A percentile compares a stretch with the other conserved stretches of the same genome.
Conservation (phyloP, 2,797 vertebrate species). For the Tadarida brasiliensis region DNA sequence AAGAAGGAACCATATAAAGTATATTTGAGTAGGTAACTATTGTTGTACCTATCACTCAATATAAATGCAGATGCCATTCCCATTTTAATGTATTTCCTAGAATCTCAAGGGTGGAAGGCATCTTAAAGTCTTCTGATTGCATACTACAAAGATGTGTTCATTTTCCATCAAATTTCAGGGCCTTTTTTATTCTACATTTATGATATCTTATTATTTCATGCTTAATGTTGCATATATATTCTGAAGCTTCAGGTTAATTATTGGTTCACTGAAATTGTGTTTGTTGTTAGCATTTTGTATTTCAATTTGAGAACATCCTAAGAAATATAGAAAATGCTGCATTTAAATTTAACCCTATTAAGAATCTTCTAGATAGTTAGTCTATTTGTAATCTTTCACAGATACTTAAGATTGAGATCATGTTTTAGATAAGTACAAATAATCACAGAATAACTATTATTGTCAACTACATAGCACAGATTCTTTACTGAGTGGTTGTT, state of each 20-base stretch:
- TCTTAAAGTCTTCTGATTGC: constrained; percentile 41
- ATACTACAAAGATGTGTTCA: not conserved
- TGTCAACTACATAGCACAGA: not conserved
- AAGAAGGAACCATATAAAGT: constrained; percentile 48
- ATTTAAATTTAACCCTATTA: constrained; percentile 32
- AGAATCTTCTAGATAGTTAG: not conserved
- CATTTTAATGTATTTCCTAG: constrained; percentile 23
- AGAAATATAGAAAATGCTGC: not conserved
- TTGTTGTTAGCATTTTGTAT: constrained; percentile 16
- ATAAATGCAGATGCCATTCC: constrained; percentile 60
- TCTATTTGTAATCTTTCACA: constrained; percentile 38
- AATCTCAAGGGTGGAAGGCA: not conserved
- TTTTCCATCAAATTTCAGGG: constrained; percentile 8
- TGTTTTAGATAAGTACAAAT: not conserved
- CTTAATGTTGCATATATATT: not conserved
- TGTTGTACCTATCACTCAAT: constrained; percentile 64
- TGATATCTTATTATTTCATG: not conserved
- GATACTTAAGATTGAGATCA: not conserved
- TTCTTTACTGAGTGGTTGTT: not conserved
- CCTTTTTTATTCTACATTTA: not conserved
- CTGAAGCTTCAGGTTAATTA: constrained; percentile 17
- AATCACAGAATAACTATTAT: not conserved
- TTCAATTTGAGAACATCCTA: not conserved
- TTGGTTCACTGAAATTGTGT: not conserved
- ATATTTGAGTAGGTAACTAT: constrained; percentile 53